Conservation (phyloP, 2,888 invertebrate species). For the Tortrix viridana region DNA sequence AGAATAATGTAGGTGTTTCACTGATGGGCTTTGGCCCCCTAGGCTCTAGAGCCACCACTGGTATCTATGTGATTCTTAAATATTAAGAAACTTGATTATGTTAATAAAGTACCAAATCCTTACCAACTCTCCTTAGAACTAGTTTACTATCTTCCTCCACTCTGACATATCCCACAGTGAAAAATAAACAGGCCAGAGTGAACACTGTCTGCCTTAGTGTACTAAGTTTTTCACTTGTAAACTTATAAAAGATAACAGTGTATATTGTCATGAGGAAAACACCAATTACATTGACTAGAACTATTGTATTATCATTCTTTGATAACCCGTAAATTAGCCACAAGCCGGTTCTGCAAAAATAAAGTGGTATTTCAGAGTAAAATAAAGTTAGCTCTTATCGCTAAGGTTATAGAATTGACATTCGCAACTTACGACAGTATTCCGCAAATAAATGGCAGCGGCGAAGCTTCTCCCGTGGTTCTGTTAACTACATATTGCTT, state of each 20-base stretch:
- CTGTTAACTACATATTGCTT: conserved; percentile 89
- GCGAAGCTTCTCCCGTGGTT: conserved; percentile 90
- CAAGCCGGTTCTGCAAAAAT: conserved; percentile 86
- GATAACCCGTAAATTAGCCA: conserved; percentile 93
- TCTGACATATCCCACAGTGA: conserved; percentile 84
- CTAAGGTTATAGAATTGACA: conserved; percentile 10
- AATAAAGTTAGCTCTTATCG: not conserved
- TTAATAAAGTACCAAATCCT: conserved; percentile 43
- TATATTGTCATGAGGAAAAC: conserved; percentile 88
- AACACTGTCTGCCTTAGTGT: conserved; percentile 86
- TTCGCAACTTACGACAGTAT: conserved; percentile 87
- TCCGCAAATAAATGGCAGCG: conserved; percentile 91
- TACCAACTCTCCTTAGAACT: conserved; percentile 87
- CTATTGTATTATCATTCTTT: conserved; percentile 88
- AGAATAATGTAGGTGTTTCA: too few species aligned
- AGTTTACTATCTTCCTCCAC: conserved; percentile 78
- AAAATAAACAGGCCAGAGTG: conserved; percentile 79
- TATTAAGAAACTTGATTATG: too few species aligned
- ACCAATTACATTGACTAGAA: conserved; percentile 91
- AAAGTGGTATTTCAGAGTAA: conserved; percentile 14
- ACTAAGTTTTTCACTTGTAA: conserved; percentile 87
- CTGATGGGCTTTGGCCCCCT: too few species aligned
- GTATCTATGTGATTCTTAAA: too few species aligned
- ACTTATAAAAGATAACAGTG: conserved; percentile 88
- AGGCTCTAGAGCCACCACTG: too few species aligned